A percentile compares a stretch with the other conserved stretches of the same genome.
phyloP scores from a whole-genome alignment of 2,113 vertebrate genomes.

The Dermatemys mawii region DNA sequence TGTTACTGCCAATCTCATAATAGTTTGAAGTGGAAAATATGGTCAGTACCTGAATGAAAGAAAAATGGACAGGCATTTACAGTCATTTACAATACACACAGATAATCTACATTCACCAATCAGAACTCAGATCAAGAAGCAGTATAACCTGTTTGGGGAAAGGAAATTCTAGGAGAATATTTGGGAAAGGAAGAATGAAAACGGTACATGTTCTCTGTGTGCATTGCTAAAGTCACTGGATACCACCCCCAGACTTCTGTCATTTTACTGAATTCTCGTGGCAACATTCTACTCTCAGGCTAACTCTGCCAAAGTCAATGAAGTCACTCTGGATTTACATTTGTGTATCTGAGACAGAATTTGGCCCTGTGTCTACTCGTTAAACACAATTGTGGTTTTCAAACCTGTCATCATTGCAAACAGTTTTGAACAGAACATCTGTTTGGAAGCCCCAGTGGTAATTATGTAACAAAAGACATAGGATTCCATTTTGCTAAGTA shows the following conservation, averaged over 20 bases:
- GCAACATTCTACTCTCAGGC: fast-evolving
- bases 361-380: not conserved
- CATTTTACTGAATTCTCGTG: not conserved
- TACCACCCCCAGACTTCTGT: fast-evolving
- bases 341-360: not conserved
- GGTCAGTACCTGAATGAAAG: constrained; percentile 88
- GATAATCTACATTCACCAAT: fast-evolving
- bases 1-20: constrained; percentile 93
- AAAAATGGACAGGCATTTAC: not conserved
- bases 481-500: not conserved
- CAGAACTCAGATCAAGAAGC: not conserved
- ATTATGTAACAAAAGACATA: not conserved
- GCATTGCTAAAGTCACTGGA: fast-evolving
- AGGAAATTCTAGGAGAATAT: not conserved
- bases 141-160: not conserved
- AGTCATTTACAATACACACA: fast-evolving
- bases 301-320: fast-evolving
- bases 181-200: not conserved
- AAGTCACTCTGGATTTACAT: not conserved
- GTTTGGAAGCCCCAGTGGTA: not conserved
- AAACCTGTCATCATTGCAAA: fast-evolving
- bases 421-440: not conserved
- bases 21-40: constrained; percentile 99
- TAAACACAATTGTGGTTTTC: not conserved
- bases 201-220: not conserved